Evolutionary conservation across 2,113 vertebrate species (phyloP).

Genomic region (Datnioides undecimradiatus): DNA sequence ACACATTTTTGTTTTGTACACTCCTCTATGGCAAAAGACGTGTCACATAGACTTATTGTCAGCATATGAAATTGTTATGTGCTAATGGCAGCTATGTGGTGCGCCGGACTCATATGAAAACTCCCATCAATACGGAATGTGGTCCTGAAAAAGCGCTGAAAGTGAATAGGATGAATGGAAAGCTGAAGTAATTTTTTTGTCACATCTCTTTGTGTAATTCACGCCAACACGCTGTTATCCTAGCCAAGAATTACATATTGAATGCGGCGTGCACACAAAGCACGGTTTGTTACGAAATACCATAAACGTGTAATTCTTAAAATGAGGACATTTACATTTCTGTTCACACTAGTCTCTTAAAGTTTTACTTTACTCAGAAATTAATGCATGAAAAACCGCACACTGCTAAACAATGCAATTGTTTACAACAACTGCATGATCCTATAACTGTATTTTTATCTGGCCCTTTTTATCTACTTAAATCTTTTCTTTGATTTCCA

Average conservation of each 20-base stretch:
- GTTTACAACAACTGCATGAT: too few relatives aligned
- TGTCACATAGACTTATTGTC: slow-evolving; percentile 46
- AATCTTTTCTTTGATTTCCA: slow-evolving; percentile 56
- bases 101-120: slow-evolving; percentile 6
- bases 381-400: slow-evolving; percentile 4
- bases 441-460: slow-evolving; percentile 35
- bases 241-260: not conserved
- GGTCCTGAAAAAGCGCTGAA: slow-evolving; percentile 27
- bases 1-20: slow-evolving; percentile 50
- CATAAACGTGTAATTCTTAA: not conserved
- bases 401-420: not conserved
- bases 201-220: slow-evolving; percentile 9
- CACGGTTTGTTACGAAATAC: not conserved
- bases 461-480: slow-evolving; percentile 29
- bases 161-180: slow-evolving; percentile 37
- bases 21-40: slow-evolving; percentile 29
- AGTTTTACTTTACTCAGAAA: not conserved
- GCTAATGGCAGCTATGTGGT: slow-evolving; percentile 47
- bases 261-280: not conserved
- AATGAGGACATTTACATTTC: not conserved
- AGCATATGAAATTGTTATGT: slow-evolving; percentile 49
- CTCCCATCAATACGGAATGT: slow-evolving; percentile 42
- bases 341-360: not conserved
- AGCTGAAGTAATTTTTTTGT: not conserved
- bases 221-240: not conserved